Conservation (phyloP, 2,113 vertebrate species). For the Pandion haliaetus region DNA sequence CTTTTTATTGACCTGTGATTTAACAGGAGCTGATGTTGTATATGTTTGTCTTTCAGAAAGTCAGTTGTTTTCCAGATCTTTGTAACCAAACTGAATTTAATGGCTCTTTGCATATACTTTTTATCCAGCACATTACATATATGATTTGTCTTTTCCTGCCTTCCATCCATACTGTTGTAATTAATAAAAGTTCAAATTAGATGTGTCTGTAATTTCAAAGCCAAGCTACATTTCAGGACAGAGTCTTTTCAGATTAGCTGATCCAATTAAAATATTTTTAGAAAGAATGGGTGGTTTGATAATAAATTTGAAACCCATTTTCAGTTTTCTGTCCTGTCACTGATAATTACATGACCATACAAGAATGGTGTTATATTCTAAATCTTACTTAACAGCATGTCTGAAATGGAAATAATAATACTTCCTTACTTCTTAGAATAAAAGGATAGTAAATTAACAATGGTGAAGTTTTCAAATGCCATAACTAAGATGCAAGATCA, state of each 20-base stretch:
- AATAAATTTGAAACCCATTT: background rate
- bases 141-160: background rate
- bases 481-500: background rate
- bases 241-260: background rate
- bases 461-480: background rate
- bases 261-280: background rate
- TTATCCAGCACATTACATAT: background rate
- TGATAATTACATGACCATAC: background rate
- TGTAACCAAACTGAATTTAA: background rate
- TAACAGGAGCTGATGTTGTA: background rate
- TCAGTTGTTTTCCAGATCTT: background rate
- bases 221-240: background rate
- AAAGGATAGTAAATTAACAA: background rate
- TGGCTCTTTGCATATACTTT: background rate
- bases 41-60: background rate
- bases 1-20: background rate
- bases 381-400: background rate
- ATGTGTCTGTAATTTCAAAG: background rate
- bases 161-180: background rate
- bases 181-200: background rate
- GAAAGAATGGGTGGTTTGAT: background rate
- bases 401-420: background rate
- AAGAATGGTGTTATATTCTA: background rate
- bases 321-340: background rate
- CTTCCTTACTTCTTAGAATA: background rate